phyloP scores from a whole-genome alignment of 2,113 vertebrate genomes.

The Formicarius rufipectus region DNA sequence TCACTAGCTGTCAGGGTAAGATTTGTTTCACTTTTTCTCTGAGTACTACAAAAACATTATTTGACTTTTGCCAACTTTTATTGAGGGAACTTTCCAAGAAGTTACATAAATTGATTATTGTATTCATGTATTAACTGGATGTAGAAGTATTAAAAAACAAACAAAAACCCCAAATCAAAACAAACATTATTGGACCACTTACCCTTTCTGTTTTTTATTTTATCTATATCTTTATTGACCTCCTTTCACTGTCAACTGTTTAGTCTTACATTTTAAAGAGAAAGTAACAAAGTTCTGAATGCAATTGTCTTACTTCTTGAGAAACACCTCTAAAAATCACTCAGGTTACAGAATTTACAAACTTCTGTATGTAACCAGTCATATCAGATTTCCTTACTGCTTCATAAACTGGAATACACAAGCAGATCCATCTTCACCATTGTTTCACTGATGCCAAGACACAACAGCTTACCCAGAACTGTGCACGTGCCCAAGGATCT shows the following conservation, averaged over 20 bases:
- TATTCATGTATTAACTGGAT: background rate
- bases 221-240: background rate
- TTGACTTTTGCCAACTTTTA: background rate
- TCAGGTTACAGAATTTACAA: background rate
- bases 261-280: background rate
- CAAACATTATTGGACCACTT: background rate
- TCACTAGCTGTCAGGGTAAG: background rate
- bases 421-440: background rate
- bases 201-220: background rate
- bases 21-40: background rate
- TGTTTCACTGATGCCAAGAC: constrained; percentile 8
- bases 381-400: background rate
- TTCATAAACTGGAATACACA: background rate
- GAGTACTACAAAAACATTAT: background rate
- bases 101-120: background rate
- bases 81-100: background rate
- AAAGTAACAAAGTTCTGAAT: background rate
- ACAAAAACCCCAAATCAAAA: background rate
- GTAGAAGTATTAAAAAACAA: background rate
- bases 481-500: background rate
- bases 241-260: background rate
- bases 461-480: constrained; percentile 1
- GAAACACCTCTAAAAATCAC: background rate
- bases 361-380: background rate
- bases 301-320: background rate